Evolutionary conservation across 53 echinoderm and acorn worm genomes (phyloP).

Genomic region (Crossaster papposus): DNA sequence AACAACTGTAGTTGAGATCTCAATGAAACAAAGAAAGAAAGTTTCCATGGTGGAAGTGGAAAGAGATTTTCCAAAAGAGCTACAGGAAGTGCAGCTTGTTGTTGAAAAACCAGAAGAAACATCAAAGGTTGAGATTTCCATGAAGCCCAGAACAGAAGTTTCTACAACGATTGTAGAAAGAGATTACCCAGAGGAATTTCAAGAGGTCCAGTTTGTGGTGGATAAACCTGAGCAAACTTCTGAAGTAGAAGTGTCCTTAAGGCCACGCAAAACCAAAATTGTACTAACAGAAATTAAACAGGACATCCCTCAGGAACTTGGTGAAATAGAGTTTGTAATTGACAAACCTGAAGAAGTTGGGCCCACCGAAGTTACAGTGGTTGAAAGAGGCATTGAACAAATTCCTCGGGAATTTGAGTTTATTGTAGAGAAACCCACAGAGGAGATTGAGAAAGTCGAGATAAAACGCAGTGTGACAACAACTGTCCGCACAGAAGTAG

Average conservation of each 20-base stretch:
- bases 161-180: conserved; percentile 13
- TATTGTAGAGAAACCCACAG: conserved; percentile 58
- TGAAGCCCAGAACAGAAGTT: conserved; percentile 32
- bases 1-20: conserved; percentile 65
- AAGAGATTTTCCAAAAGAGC: conserved; percentile 58
- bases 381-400: conserved; percentile 69
- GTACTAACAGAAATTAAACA: conserved; percentile 30
- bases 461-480: conserved; percentile 62
- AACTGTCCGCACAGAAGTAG: conserved; percentile 62
- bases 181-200: conserved; percentile 37
- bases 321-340: conserved; percentile 55
- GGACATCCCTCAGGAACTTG: conserved; percentile 53
- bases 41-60: conserved; percentile 43
- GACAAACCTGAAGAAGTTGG: conserved; percentile 59
- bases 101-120: conserved; percentile 60
- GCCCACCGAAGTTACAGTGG: conserved; percentile 50
- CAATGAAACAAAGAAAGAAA: conserved; percentile 59
- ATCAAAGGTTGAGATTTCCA: conserved; percentile 26
- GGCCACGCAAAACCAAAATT: conserved; percentile 53
- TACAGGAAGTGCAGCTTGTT: conserved; percentile 56
- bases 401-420: conserved; percentile 62
- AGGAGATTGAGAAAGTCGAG: conserved; percentile 67
- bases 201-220: conserved; percentile 47
- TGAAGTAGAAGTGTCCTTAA: conserved; percentile 67
- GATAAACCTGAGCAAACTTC: conserved; percentile 54